Evolutionary conservation across 2,113 vertebrate species (phyloP), one percentile per base, ranked within the genome.

Genomic region (Pseudolaguvia tuberculata): DNA sequence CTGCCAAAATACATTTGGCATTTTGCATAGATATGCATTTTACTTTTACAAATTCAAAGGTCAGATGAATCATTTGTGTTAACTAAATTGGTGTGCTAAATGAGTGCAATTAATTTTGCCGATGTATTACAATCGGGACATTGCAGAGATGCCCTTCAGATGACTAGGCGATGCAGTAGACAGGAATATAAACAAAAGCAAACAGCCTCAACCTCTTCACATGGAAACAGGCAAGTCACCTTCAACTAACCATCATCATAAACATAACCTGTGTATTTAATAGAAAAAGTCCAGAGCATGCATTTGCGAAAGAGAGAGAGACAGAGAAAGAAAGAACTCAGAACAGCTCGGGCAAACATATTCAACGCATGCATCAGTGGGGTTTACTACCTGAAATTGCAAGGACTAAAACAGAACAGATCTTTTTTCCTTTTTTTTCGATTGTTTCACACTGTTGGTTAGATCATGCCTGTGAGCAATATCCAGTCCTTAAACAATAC

Each of bases 351-450:
- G 78, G 77, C 84, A 80, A 81, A 75, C 76, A 83, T 76, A 80
- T 85, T 84, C 81, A 86, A 82, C 83, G 80, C 68, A 66, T 75
- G 80, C 81, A 82, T 85, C 85, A 80, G 78, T 18, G 59, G 52
- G 77, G 72, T 79, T 82, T 70, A 72, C 53, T 29, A 70, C 70
- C 80, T 59, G 9, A 76, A 75, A 48, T 52, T 56, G 63, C 3
- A 31, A 53, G 73, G 80, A 57, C 56, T 29, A 14, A 62, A 76
- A 58, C 68, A 62, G 62, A 45, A 79, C 20, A 48, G 52, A 25
- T 50, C 7, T 11, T 29, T 57, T 31, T 20, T 48, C 20, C 18
- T 50, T 11, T 23, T 35, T n/a, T 23, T 14, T 35, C 45, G 31
- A 52, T 55, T 1, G 42, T 62, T 75, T 75, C 57, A 39, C 31